Evolutionary conservation across 2,797 vertebrate genomes (phyloP).

Genomic region (Hippopotamyrus pictus): DNA sequence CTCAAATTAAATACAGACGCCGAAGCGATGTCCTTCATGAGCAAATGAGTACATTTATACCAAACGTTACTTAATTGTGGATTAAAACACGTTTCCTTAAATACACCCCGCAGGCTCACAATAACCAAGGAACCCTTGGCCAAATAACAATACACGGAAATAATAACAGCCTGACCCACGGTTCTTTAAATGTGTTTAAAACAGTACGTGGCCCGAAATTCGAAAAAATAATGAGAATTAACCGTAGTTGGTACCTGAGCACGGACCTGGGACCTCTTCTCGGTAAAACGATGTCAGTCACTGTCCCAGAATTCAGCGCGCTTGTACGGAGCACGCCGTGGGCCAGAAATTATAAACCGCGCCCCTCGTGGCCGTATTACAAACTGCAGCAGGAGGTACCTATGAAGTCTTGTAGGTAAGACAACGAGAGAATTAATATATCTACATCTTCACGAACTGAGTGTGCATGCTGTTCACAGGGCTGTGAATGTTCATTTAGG

Average conservation of each 20-base stretch:
- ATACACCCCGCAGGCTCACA: not conserved
- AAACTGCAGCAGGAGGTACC: not conserved
- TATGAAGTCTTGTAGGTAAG: not conserved
- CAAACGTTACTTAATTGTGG: not conserved
- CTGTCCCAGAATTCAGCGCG: slow-evolving; percentile 26
- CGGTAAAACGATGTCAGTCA: not conserved
- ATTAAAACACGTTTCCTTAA: not conserved
- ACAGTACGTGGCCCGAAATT: not conserved
- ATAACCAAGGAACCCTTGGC: not conserved
- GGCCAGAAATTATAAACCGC: slow-evolving; percentile 5
- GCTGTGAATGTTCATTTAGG: not conserved
- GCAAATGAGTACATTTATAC: not conserved
- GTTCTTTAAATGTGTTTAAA: not conserved
- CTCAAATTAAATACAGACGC: not conserved
- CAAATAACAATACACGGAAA: not conserved
- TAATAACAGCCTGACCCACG: not conserved
- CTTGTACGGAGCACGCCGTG: slow-evolving; percentile 24
- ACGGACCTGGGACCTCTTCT: not conserved
- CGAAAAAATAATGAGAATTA: not conserved
- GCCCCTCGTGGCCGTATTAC: not conserved
- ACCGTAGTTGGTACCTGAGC: not conserved
- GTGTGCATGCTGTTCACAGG: not conserved
- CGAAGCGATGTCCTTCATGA: not conserved
- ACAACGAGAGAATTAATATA: not conserved
- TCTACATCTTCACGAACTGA: not conserved